Evolutionary conservation across 2,797 vertebrate species (phyloP).

Genomic region (Gambelia wislizenii): DNA sequence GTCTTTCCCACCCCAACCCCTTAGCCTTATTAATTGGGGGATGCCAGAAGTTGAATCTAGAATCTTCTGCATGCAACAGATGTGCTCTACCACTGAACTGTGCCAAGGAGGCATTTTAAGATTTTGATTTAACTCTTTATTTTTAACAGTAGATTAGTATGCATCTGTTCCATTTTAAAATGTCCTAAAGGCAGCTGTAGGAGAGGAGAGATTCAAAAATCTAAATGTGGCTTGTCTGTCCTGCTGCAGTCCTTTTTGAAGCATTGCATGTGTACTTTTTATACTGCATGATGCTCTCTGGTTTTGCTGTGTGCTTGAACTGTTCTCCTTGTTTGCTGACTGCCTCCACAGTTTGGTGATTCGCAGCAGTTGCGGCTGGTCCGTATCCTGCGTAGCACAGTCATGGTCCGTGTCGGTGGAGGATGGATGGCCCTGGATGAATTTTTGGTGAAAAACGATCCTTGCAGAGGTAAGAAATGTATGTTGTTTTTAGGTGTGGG

Average conservation of each 20-base stretch:
- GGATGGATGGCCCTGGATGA: conserved; percentile 99
- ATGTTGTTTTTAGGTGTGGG: too few relatives aligned
- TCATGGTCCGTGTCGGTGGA: conserved; percentile 97
- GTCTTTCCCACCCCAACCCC: not conserved
- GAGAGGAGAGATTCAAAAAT: too few relatives aligned
- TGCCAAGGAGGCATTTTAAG: too few relatives aligned
- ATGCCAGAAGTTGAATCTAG: not conserved
- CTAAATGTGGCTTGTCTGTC: not conserved
- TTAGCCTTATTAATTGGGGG: too few relatives aligned
- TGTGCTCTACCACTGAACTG: not conserved
- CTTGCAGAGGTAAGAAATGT: conserved; percentile 92
- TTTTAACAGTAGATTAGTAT: not conserved
- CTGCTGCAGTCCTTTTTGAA: conserved; percentile 69
- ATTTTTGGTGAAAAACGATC: conserved; percentile 97
- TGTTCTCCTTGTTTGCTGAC: conserved; percentile 36
- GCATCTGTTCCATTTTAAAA: not conserved
- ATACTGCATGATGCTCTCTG: too few relatives aligned
- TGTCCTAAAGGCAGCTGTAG: too few relatives aligned
- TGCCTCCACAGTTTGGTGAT: conserved; percentile 90
- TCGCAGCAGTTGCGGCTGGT: conserved; percentile 99
- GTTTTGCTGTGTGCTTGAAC: conserved; percentile 33
- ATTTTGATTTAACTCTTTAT: not conserved
- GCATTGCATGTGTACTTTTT: not conserved
- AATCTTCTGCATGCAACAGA: not conserved
- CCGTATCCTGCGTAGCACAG: conserved; percentile 95